These are phyloP conservation scores for Agrilus planipennis DNA, from an alignment of 1,140 invertebrate species.

Conservation along the genomic window DNA sequence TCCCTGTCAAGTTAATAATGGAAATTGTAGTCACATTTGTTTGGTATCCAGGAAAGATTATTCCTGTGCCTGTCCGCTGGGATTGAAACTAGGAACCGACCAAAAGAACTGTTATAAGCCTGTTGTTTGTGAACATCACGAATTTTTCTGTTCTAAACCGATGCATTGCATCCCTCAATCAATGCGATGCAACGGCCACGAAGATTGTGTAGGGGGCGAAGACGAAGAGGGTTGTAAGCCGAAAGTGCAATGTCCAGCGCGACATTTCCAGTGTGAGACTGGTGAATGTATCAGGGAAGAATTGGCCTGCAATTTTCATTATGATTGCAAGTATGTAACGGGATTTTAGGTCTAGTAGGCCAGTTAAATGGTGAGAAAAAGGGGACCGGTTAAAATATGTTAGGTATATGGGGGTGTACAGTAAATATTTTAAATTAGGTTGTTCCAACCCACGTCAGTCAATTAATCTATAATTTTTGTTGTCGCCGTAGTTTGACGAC, in stretches of 20 bases:
- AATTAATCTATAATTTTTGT: too few relatives aligned
- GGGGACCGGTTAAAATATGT: too few relatives aligned
- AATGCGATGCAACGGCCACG: slow-evolving; percentile 55
- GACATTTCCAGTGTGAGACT: slow-evolving; percentile 46
- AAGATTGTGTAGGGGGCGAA: slow-evolving; percentile 52
- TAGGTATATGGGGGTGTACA: too few relatives aligned
- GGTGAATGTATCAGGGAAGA: slow-evolving; percentile 35
- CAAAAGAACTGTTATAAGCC: slow-evolving; percentile 40
- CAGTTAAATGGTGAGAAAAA: too few relatives aligned
- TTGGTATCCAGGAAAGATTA: slow-evolving; percentile 34
- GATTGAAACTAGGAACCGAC: slow-evolving; percentile 37
- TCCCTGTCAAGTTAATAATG: slow-evolving; percentile 48
- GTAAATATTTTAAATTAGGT: too few relatives aligned
- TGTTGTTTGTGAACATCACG: slow-evolving; percentile 35
- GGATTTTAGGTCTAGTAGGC: too few relatives aligned
- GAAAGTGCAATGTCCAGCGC: slow-evolving; percentile 24
- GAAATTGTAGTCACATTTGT: slow-evolving; percentile 65
- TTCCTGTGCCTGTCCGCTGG: slow-evolving; percentile 42
- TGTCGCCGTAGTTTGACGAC: too few relatives aligned
- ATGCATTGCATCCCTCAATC: slow-evolving; percentile 48
- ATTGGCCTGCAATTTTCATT: slow-evolving; percentile 56
- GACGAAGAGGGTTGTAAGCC: slow-evolving; percentile 52
- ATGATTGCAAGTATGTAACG: slow-evolving; percentile 62
- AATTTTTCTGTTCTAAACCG: slow-evolving; percentile 45
- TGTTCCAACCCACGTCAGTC: too few relatives aligned